Evolutionary conservation across 2,888 invertebrate genomes (phyloP).

Genomic region (Gryllus longicercus): DNA sequence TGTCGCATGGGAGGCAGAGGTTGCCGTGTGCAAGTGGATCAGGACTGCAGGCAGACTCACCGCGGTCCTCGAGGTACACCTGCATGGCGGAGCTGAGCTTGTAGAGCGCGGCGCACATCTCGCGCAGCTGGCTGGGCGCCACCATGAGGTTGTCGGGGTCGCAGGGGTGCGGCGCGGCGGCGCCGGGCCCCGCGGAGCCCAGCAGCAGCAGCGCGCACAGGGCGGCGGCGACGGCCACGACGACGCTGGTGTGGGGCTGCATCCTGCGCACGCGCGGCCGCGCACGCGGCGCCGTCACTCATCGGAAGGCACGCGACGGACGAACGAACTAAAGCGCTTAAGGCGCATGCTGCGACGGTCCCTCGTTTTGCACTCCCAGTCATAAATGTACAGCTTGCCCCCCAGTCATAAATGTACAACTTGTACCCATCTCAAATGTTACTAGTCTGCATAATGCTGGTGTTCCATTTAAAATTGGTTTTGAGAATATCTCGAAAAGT

Average conservation of each 20-base stretch:
- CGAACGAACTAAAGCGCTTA: too few species aligned
- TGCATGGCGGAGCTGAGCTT: constrained; percentile 62
- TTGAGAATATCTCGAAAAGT: too few species aligned
- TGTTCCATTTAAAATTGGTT: too few species aligned
- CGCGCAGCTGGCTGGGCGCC: constrained; percentile 60
- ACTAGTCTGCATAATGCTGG: too few species aligned
- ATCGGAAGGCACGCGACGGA: too few species aligned
- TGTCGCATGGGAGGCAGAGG: too few species aligned
- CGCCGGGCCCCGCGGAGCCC: constrained; percentile 45
- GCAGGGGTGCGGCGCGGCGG: constrained; percentile 56
- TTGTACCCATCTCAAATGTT: too few species aligned
- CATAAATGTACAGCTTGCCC: too few species aligned
- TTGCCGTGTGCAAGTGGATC: constrained; percentile 34
- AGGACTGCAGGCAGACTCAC: constrained; percentile 47
- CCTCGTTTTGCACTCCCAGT: too few species aligned
- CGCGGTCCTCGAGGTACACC: constrained; percentile 55
- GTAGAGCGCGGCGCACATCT: constrained; percentile 63
- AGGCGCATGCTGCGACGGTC: too few species aligned
- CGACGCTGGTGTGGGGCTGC: constrained; percentile 26
- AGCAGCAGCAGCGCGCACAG: constrained; percentile 26
- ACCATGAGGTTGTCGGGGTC: constrained; percentile 58
- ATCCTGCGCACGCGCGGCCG: constrained; percentile 23
- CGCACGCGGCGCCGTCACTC: too few species aligned
- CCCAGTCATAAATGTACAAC: too few species aligned
- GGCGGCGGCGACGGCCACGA: constrained; percentile 23